A percentile compares a stretch with the other conserved stretches of the same genome.
phyloP scores from a whole-genome alignment of 2,113 vertebrate genomes.

The Thamnophis sirtalis region DNA sequence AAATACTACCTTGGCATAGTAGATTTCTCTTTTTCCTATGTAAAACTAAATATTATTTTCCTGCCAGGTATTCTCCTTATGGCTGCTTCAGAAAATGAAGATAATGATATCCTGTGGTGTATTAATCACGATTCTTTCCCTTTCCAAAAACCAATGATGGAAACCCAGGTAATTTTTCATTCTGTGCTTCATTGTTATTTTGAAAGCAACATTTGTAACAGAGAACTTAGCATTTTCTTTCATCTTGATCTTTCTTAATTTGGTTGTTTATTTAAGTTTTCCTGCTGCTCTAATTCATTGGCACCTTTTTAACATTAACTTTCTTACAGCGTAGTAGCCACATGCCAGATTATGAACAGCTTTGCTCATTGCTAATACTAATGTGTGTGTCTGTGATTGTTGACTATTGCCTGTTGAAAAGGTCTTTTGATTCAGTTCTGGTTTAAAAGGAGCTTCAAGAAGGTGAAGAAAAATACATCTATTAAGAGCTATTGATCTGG shows the following conservation, averaged over 20 bases:
- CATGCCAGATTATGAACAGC: neutral
- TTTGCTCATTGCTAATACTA: neutral
- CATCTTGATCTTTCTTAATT: neutral
- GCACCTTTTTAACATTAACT: neutral
- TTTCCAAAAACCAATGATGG: constrained; percentile 96
- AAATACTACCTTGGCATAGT: neutral
- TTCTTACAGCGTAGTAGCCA: neutral
- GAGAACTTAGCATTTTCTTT: neutral
- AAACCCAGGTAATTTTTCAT: constrained; percentile 81
- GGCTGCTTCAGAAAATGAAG: constrained; percentile 93
- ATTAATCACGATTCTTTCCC: constrained; percentile 96
- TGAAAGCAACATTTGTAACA: neutral
- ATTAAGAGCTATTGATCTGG: neutral
- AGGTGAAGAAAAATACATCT: neutral
- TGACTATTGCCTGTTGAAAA: neutral
- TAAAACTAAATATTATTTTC: neutral
- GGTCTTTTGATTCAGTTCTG: neutral
- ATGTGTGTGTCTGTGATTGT: neutral
- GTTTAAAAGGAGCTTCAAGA: neutral
- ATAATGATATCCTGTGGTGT: constrained; percentile 94
- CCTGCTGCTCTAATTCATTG: neutral
- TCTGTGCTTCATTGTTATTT: neutral
- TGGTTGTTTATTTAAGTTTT: neutral
- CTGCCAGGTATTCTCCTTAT: constrained; percentile 85
- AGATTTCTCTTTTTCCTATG: neutral